Evolutionary conservation across 1,140 invertebrate genomes (phyloP).

Genomic region (Triops longicaudatus): DNA sequence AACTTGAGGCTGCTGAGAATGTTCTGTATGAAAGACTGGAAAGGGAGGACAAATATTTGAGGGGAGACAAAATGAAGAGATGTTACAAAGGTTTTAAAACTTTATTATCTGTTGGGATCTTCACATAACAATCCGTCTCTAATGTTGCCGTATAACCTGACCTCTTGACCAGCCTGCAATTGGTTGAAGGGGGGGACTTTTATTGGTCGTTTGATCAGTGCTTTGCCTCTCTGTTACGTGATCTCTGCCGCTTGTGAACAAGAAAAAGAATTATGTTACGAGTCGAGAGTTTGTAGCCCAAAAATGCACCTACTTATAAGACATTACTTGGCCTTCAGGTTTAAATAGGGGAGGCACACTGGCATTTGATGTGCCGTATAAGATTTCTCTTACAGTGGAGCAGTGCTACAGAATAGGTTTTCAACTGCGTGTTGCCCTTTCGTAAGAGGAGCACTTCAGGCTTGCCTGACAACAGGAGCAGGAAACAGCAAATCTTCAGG

Average conservation of each 20-base stretch:
- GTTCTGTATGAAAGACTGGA: neutral
- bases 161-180: constrained; percentile 1
- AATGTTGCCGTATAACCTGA: neutral
- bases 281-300: neutral
- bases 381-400: too few species aligned
- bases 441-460: too few species aligned
- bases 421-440: too few species aligned
- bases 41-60: neutral
- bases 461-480: too few species aligned
- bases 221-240: neutral
- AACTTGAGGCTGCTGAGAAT: neutral
- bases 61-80: neutral
- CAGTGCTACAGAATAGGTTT: too few species aligned
- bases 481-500: too few species aligned
- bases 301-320: neutral
- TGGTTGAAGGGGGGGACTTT: neutral
- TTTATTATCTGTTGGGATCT: neutral
- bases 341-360: neutral
- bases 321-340: neutral
- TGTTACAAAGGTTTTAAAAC: neutral
- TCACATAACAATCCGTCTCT: neutral
- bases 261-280: neutral
- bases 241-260: neutral
- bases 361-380: too few species aligned
- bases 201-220: constrained; percentile 4